phyloP scores from a whole-genome alignment of 2,888 invertebrate genomes.

The Cosmia pyralina region DNA sequence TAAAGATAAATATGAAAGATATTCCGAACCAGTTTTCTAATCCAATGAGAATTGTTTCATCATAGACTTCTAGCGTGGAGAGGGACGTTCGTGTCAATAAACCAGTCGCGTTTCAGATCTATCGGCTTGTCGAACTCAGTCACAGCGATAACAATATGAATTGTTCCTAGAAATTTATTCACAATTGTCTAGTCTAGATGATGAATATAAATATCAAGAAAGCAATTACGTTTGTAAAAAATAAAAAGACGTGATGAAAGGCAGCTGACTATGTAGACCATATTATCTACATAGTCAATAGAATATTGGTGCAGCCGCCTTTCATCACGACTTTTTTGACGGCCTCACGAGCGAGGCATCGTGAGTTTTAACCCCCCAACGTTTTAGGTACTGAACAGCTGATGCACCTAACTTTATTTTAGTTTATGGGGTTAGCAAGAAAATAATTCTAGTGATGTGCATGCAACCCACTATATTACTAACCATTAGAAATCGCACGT shows the following conservation, averaged over 20 bases:
- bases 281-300: no score
- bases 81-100: constrained; percentile 6
- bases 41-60: background rate
- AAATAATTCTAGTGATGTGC: background rate
- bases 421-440: background rate
- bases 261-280: no score
- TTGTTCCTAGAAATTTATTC: constrained; percentile 19
- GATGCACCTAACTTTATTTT: background rate
- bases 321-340: no score
- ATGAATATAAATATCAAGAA: constrained; percentile 5
- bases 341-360: background rate
- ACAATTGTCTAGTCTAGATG: background rate
- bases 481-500: background rate
- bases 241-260: background rate
- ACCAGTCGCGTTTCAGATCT: background rate
- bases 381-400: background rate
- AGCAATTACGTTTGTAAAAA: background rate
- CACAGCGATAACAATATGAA: constrained; percentile 15
- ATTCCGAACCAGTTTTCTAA: background rate
- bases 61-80: background rate
- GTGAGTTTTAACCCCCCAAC: background rate
- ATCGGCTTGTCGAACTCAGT: background rate
- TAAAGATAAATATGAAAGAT: background rate
- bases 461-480: background rate
- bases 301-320: no score